These are phyloP conservation scores for Drosophila punjabiensis DNA, from an alignment of 1,140 invertebrate species.

Conservation along the genomic window DNA sequence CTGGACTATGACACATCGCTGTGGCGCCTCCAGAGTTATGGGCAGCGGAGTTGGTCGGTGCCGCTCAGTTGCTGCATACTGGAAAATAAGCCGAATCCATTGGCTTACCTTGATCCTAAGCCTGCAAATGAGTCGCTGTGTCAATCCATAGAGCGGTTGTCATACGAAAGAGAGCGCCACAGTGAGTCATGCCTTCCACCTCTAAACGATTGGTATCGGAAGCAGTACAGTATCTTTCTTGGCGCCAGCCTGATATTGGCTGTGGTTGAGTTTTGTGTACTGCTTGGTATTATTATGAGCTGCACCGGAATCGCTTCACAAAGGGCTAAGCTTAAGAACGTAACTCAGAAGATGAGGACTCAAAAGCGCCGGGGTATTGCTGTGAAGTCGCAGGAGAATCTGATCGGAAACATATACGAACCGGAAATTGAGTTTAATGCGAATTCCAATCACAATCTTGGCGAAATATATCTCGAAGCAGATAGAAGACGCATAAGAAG, in stretches of 20 bases:
- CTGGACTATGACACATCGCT: slow-evolving; percentile 93
- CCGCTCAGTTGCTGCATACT: slow-evolving; percentile 92
- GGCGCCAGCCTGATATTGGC: slow-evolving; percentile 88
- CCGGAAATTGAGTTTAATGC: slow-evolving; percentile 61
- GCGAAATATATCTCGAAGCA: slow-evolving; percentile 32
- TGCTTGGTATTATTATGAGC: slow-evolving; percentile 89
- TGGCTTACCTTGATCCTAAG: slow-evolving; percentile 91
- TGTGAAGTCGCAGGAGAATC: slow-evolving; percentile 53
- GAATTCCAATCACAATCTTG: slow-evolving; percentile 19
- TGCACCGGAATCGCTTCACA: slow-evolving; percentile 87
- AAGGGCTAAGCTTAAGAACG: slow-evolving; percentile 39
- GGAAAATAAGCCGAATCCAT: slow-evolving; percentile 87
- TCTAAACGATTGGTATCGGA: slow-evolving; percentile 91
- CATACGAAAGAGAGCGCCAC: slow-evolving; percentile 88
- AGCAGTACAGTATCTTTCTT: slow-evolving; percentile 91
- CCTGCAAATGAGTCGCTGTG: slow-evolving; percentile 90
- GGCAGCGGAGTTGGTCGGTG: slow-evolving; percentile 90
- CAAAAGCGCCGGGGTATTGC: slow-evolving; percentile 1
- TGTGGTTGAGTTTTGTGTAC: slow-evolving; percentile 89
- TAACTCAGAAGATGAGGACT: neutral
- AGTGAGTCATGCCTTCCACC: slow-evolving; percentile 89
- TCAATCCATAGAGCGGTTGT: slow-evolving; percentile 88
- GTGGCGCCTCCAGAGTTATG: slow-evolving; percentile 91
- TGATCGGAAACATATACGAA: slow-evolving; percentile 81
- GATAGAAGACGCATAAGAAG: slow-evolving; percentile 54